phyloP scores from a whole-genome alignment of 1,140 invertebrate genomes.

The Neomicropteryx cornuta region DNA sequence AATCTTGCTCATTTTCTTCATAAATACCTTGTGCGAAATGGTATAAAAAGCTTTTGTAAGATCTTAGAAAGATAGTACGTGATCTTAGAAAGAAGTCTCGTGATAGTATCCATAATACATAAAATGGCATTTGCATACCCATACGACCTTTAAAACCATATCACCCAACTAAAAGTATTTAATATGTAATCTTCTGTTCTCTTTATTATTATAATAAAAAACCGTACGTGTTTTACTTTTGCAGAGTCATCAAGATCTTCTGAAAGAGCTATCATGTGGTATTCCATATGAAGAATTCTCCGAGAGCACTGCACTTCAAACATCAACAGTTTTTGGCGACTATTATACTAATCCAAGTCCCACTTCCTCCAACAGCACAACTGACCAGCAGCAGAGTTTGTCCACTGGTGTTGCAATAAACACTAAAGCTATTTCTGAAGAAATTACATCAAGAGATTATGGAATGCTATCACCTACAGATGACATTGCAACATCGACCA shows the following conservation, averaged over 20 bases:
- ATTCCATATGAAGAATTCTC: conserved; percentile 26
- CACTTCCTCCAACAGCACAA: conserved; percentile 14
- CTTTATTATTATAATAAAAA: conserved; percentile 5
- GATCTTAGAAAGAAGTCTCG: neutral
- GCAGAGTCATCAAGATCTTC: conserved; percentile 35
- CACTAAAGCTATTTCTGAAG: conserved; percentile 22
- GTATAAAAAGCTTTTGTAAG: too few species aligned
- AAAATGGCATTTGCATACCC: conserved; percentile 2
- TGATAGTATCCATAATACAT: neutral
- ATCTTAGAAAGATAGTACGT: neutral
- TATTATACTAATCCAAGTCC: conserved; percentile 12
- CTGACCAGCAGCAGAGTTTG: conserved; percentile 20
- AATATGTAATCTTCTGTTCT: conserved; percentile 1
- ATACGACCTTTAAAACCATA: too few species aligned
- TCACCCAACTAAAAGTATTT: too few species aligned
- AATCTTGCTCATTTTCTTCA: too few species aligned
- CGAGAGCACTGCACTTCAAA: conserved; percentile 10
- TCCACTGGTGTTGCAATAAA: conserved; percentile 21
- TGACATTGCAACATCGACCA: too few species aligned
- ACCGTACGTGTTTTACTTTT: conserved; percentile 10
- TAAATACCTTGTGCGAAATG: too few species aligned
- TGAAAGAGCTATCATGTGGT: conserved; percentile 30
- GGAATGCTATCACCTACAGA: too few species aligned
- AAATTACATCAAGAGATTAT: conserved; percentile 22
- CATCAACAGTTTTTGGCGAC: conserved; percentile 6